Base-by-base conservation (phyloP, 2,888 invertebrate genomes). In the Amiota communis region DNA sequence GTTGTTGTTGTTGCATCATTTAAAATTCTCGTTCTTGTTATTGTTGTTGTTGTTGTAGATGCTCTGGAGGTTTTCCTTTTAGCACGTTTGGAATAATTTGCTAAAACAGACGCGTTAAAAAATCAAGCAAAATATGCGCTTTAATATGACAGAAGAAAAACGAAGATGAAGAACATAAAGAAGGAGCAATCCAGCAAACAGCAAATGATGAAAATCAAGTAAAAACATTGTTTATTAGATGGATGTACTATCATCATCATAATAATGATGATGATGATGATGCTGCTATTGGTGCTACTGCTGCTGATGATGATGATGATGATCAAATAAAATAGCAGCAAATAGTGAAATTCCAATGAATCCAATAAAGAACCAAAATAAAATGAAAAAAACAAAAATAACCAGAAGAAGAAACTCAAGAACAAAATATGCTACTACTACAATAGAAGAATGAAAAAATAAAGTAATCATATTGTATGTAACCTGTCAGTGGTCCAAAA, bases 81-180 rank as follows among this genome's bases (percentile, higher is more conserved):
- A 61, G 61, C 61, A 61, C 61, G 61, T 61, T 61, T 36, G 36
- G 61, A 61, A 61, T 61, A 61, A 61, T 61, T 61, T 61, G 61
- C 61, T 61, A 61, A 36, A 36, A 61, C 61, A 61, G 61, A 23
- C 61, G 61, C 61, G 61, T 61, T 61, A 61, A 61, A 61, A 61
- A 61, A 61, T 61, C 61, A 61, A 13, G 61, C 61, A 61, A 61
- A 61, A 17, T 61, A 61, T 61, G 61, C 36, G 61, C 10, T 53
- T 10, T 13, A 61, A 61, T 36, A 23, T 23, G 23, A 23, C 20
- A 61, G 23, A 20, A 17, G 20, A 20, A 61, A 61, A 13, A 61
- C 13, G 23, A 57, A 57, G 57, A 57, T 13, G 20, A 2, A 61
- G 23, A 1, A 23, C 36, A 20, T 36, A 13, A 1, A 23, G 15